These are phyloP conservation scores for Drosophila aldrichi DNA, from an alignment of 2,888 invertebrate genomes.

Conservation along the genomic window DNA sequence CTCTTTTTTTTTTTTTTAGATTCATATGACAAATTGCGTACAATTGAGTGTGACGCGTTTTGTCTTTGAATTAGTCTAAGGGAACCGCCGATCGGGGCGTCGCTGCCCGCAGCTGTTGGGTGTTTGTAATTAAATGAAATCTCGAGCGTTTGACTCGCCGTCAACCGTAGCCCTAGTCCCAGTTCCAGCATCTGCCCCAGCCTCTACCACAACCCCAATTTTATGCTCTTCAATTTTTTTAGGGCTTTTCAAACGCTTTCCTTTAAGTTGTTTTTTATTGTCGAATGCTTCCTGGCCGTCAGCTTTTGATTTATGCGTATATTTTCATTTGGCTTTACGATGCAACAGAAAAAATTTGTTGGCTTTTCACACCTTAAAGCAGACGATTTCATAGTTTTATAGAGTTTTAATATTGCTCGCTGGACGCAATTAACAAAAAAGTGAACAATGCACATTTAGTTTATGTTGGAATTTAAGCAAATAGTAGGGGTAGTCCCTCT, in stretches of 20 bases:
- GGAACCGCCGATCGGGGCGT: slow-evolving; percentile 8
- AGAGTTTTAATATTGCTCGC: slow-evolving; percentile 37
- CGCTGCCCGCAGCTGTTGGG: slow-evolving; percentile 60
- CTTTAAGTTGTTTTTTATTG: slow-evolving; percentile 13
- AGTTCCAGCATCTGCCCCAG: neutral
- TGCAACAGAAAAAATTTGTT: slow-evolving; percentile 34
- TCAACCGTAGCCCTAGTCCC: neutral
- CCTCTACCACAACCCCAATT: neutral
- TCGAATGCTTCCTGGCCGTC: slow-evolving; percentile 37
- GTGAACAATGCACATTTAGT: slow-evolving; percentile 27
- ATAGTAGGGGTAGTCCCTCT: slow-evolving; percentile 15
- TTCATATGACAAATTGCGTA: slow-evolving; percentile 58
- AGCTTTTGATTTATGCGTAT: slow-evolving; percentile 48
- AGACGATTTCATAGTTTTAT: slow-evolving; percentile 37
- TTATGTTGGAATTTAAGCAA: slow-evolving; percentile 12
- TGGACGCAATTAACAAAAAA: slow-evolving; percentile 34
- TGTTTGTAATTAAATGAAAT: slow-evolving; percentile 59
- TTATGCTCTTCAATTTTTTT: slow-evolving; percentile 21
- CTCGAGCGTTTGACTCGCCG: slow-evolving; percentile 20
- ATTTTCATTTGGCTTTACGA: slow-evolving; percentile 36
- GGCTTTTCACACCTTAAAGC: slow-evolving; percentile 48
- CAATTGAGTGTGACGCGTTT: slow-evolving; percentile 58
- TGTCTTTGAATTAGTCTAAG: slow-evolving; percentile 35
- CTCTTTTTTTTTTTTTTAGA: slow-evolving; percentile 2
- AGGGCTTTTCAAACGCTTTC: slow-evolving; percentile 54